A percentile compares a stretch with the other conserved stretches of the same genome.
phyloP scores from a whole-genome alignment of 2,797 vertebrate genomes.

The Sebastiscus albofasciatus region DNA sequence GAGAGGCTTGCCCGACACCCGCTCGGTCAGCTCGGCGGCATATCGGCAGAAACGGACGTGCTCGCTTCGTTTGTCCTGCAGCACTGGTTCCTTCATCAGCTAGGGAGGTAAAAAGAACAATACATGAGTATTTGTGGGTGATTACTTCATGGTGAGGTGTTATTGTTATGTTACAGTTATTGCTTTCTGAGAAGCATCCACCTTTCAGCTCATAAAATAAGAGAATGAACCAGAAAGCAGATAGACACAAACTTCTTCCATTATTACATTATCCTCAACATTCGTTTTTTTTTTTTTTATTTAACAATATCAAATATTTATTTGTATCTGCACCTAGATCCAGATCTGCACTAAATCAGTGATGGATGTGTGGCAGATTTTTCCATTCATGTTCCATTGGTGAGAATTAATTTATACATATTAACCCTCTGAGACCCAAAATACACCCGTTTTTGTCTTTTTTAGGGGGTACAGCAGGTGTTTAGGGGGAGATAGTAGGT shows the following conservation, averaged over 20 bases:
- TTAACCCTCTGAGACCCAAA: no score
- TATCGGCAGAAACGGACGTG: slow-evolving; percentile 97
- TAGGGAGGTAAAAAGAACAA: not conserved
- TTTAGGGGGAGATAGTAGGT: no score
- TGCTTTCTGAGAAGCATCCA: not conserved
- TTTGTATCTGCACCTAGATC: no score
- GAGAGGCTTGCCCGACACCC: slow-evolving; percentile 92
- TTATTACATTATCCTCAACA: not conserved
- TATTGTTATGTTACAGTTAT: not conserved
- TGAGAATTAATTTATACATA: no score
- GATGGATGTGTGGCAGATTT: not conserved
- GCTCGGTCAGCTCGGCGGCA: slow-evolving; percentile 92
- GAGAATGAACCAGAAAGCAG: not conserved
- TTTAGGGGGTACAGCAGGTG: no score
- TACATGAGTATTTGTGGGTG: not conserved
- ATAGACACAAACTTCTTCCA: not conserved
- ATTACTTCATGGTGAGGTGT: not conserved
- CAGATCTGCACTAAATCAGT: not conserved
- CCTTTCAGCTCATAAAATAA: not conserved
- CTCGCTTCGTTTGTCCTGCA: slow-evolving; percentile 96
- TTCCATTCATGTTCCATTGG: no score
- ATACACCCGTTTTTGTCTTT: no score
- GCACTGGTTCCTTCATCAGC: slow-evolving; percentile 96
- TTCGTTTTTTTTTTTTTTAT: no score
- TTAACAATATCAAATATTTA: no score